These are phyloP conservation scores for Geopemphigus sp. DNA, from an alignment of 1,140 invertebrate species.

Conservation along the genomic window DNA sequence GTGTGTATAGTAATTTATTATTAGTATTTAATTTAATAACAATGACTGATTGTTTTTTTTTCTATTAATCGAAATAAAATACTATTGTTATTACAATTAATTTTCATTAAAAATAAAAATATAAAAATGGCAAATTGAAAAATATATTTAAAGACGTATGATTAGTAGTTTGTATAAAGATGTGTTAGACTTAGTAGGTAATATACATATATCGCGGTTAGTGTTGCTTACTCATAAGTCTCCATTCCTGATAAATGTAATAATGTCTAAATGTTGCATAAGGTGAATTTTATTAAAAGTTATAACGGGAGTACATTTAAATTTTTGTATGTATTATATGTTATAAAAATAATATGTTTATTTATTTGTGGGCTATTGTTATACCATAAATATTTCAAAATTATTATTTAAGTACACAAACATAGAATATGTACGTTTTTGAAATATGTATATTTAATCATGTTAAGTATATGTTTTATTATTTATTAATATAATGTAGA, in stretches of 20 bases:
- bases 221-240: too few species aligned
- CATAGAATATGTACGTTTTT: neutral
- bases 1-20: neutral
- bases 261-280: too few species aligned
- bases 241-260: too few species aligned
- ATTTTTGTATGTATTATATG: neutral
- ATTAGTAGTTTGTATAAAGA: neutral
- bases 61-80: neutral
- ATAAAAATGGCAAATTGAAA: neutral
- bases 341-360: neutral
- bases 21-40: slow-evolving; percentile 20
- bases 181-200: too few species aligned
- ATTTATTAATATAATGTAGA: slow-evolving; percentile 21
- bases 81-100: slow-evolving; percentile 12
- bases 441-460: neutral
- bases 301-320: neutral
- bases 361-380: neutral
- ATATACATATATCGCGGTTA: too few species aligned
- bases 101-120: neutral
- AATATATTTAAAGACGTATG: neutral
- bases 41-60: slow-evolving; percentile 37
- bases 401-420: neutral
- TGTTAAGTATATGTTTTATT: slow-evolving; percentile 24
- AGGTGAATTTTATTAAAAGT: slow-evolving; percentile 15
- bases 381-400: slow-evolving; percentile 13